Percentiles rank a stretch among this genome's conserved stretches.
These are phyloP conservation scores for Amphiprion ocellaris DNA, from an alignment of 2,113 vertebrate genomes.

Conservation along the genomic window DNA sequence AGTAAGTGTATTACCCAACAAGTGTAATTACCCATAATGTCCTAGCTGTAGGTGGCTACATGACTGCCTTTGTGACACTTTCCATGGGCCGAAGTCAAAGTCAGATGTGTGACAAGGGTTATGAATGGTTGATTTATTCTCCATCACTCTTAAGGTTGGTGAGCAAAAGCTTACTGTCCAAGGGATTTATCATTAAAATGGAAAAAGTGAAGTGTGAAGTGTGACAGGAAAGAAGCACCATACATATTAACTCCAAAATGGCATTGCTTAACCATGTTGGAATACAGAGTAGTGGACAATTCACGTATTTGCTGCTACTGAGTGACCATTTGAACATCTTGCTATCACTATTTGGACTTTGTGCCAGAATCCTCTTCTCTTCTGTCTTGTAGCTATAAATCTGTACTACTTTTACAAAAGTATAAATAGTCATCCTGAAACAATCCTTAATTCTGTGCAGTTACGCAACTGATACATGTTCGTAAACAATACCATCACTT, in stretches of 20 bases:
- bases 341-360: slow-evolving; percentile 42
- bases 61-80: neutral
- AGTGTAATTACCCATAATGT: neutral
- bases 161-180: neutral
- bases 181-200: slow-evolving; percentile 51
- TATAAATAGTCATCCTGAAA: neutral
- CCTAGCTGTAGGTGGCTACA: neutral
- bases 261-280: slow-evolving; percentile 36
- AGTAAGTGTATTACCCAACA: neutral
- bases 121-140: slow-evolving; percentile 68
- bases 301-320: slow-evolving; percentile 36
- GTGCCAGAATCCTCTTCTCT: neutral
- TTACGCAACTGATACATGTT: neutral
- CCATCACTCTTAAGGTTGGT: slow-evolving; percentile 29
- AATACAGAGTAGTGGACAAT: slow-evolving; percentile 55
- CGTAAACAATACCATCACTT: neutral
- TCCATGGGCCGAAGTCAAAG: neutral
- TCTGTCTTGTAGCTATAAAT: neutral
- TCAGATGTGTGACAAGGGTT: slow-evolving; percentile 1
- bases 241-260: slow-evolving; percentile 72
- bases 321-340: slow-evolving; percentile 44
- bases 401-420: neutral
- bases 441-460: neutral
- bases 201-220: slow-evolving; percentile 15
- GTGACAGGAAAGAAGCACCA: neutral